These are phyloP conservation scores for Biston betularia DNA, from an alignment of 2,888 invertebrate genomes.

Conservation along the genomic window DNA sequence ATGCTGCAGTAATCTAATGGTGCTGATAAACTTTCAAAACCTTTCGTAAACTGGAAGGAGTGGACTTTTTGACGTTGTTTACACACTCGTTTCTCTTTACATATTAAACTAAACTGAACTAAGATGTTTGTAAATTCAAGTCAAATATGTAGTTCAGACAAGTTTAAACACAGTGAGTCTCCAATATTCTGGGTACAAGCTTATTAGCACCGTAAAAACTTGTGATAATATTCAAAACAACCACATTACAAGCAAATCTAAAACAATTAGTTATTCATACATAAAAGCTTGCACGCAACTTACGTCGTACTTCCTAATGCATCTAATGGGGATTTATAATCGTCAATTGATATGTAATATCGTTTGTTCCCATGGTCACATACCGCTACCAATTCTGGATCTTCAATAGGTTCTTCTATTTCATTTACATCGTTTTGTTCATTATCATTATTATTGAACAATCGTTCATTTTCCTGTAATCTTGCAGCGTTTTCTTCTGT, in stretches of 20 bases:
- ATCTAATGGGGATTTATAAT: conserved; percentile 77
- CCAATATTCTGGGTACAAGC: neutral
- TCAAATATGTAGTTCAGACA: neutral
- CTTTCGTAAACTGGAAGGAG: too few relatives aligned
- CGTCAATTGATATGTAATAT: conserved; percentile 51
- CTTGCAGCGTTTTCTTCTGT: neutral
- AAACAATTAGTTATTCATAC: conserved; percentile 13
- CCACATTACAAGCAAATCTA: conserved; percentile 25
- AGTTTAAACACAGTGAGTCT: neutral
- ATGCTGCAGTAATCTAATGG: conserved; percentile 5
- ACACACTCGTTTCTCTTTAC: too few relatives aligned
- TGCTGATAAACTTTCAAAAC: conserved; percentile 1
- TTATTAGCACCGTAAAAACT: neutral
- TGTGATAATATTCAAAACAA: conserved; percentile 16
- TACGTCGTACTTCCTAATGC: conserved; percentile 69
- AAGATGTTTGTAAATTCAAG: too few relatives aligned
- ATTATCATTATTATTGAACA: conserved; percentile 12
- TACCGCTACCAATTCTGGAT: conserved; percentile 21
- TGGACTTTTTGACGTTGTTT: too few relatives aligned
- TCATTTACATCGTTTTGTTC: conserved; percentile 28
- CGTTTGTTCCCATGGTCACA: conserved; percentile 35
- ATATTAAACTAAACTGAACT: too few relatives aligned
- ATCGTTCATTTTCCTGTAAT: conserved; percentile 2
- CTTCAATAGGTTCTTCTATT: conserved; percentile 41
- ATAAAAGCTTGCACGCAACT: conserved; percentile 50